Conservation (phyloP, 2,797 vertebrate species). For the Sebastes diploproa region DNA sequence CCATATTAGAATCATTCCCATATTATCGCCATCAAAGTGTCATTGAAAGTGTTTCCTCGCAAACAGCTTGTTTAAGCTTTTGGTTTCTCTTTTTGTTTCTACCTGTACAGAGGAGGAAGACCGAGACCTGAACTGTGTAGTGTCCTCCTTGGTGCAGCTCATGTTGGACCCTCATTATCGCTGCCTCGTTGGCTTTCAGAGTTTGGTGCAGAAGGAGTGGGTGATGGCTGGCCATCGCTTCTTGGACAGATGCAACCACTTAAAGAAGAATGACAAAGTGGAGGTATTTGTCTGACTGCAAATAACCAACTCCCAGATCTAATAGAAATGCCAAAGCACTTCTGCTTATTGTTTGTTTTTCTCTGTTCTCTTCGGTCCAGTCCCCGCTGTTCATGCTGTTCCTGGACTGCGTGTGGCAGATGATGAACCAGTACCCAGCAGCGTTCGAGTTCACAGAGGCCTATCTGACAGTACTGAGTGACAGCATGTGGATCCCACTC, state of each 20-base stretch:
- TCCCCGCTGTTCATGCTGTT: constrained; percentile 94
- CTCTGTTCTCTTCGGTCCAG: constrained; percentile 67
- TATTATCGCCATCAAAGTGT: background rate
- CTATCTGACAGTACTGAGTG: constrained; percentile 90
- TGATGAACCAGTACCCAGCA: constrained; percentile 92
- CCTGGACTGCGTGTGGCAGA: constrained; percentile 96
- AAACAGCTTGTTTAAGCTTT: background rate
- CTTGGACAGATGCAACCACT: constrained; percentile 95
- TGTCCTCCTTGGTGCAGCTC: constrained; percentile 92
- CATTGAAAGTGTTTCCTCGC: background rate
- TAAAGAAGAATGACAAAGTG: constrained; percentile 93
- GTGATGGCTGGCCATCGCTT: constrained; percentile 97
- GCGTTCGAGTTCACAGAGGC: constrained; percentile 96
- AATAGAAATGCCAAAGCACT: background rate
- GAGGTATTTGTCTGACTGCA: constrained; percentile 81
- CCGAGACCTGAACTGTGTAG: constrained; percentile 91
- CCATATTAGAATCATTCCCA: background rate
- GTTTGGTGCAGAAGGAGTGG: constrained; percentile 98
- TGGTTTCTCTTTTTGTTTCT: background rate
- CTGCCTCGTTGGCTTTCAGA: constrained; percentile 92
- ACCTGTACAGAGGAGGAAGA: constrained; percentile 91
- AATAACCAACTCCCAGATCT: background rate
- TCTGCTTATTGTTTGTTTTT: background rate
- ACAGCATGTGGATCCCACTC: constrained; percentile 92
- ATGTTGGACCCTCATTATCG: constrained; percentile 96